These are phyloP conservation scores for Ageneiosus marmoratus DNA, from an alignment of 2,113 vertebrate species.

Conservation along the genomic window DNA sequence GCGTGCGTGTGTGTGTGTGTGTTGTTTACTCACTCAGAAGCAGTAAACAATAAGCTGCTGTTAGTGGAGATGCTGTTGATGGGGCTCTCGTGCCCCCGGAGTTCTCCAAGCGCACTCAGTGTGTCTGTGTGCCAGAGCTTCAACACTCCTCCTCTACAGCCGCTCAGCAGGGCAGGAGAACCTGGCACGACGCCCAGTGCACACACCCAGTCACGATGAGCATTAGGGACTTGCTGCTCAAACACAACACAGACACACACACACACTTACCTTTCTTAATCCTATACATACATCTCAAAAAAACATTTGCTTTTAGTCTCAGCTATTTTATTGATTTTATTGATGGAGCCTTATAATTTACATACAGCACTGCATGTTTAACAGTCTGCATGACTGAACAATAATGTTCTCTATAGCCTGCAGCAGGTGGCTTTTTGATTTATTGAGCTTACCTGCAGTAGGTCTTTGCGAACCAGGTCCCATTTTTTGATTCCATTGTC, in stretches of 20 bases:
- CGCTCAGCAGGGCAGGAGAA: constrained; percentile 81
- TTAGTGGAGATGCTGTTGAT: constrained; percentile 93
- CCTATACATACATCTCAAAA: not conserved
- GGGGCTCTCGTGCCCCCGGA: constrained; percentile 92
- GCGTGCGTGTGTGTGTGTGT: not conserved
- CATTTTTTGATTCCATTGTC: constrained; percentile 99
- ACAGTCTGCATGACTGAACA: constrained; percentile 34
- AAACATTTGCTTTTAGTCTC: not conserved
- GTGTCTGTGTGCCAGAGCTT: constrained; percentile 92
- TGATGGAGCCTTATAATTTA: constrained; percentile 15
- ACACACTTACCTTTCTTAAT: not conserved
- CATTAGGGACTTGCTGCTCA: constrained; percentile 92
- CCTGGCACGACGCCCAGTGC: constrained; percentile 85
- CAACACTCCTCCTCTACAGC: constrained; percentile 88
- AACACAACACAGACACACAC: constrained; percentile 24
- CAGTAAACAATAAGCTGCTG: constrained; percentile 90
- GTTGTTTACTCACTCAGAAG: constrained; percentile 86
- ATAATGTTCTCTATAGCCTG: constrained; percentile 71
- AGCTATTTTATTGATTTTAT: constrained; percentile 29
- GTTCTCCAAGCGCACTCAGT: constrained; percentile 79
- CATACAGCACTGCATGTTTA: not conserved
- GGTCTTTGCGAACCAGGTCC: constrained; percentile 92
- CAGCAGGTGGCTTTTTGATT: constrained; percentile 66
- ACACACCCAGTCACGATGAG: constrained; percentile 96
- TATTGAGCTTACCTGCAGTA: constrained; percentile 83